Conservation (phyloP, 2,888 invertebrate species). For the Lycophotia porphyrea region DNA sequence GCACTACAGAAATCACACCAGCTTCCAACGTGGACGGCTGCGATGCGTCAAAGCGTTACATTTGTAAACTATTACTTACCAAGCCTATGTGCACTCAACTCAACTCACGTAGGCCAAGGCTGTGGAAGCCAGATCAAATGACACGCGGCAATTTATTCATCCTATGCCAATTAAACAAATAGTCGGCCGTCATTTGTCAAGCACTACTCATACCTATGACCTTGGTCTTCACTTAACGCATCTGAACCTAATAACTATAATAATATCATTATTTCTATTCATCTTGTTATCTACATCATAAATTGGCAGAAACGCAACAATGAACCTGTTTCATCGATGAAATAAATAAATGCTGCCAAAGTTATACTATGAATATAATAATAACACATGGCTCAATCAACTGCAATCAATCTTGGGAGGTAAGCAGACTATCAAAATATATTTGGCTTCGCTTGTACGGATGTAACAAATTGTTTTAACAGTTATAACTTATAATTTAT, state of each 20-base stretch:
- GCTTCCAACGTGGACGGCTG: slow-evolving; percentile 76
- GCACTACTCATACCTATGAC: slow-evolving; percentile 46
- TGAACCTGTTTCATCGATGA: slow-evolving; percentile 57
- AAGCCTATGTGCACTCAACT: slow-evolving; percentile 55
- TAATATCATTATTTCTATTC: slow-evolving; percentile 45
- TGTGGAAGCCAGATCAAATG: slow-evolving; percentile 16
- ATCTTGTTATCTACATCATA: slow-evolving; percentile 43
- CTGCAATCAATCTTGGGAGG: slow-evolving; percentile 38
- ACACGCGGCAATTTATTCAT: not conserved
- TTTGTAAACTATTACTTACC: slow-evolving; percentile 55
- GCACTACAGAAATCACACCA: slow-evolving; percentile 47
- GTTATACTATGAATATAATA: slow-evolving; percentile 25
- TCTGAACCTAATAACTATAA: slow-evolving; percentile 50
- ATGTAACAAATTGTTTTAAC: slow-evolving; percentile 32
- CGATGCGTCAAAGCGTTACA: slow-evolving; percentile 76
- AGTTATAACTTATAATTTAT: slow-evolving; percentile 19
- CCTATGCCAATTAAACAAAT: not conserved
- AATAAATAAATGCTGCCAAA: slow-evolving; percentile 51
- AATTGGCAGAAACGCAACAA: slow-evolving; percentile 45
- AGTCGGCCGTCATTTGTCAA: slow-evolving; percentile 27
- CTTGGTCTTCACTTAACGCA: slow-evolving; percentile 46
- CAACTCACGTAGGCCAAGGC: slow-evolving; percentile 23
- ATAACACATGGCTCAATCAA: slow-evolving; percentile 29
- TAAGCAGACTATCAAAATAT: slow-evolving; percentile 60
- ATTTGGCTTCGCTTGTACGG: slow-evolving; percentile 60